Percentiles rank a stretch among this genome's conserved stretches.
These are phyloP conservation scores for Leptodactylus fuscus DNA, from an alignment of 2,113 vertebrate species.

Conservation along the genomic window DNA sequence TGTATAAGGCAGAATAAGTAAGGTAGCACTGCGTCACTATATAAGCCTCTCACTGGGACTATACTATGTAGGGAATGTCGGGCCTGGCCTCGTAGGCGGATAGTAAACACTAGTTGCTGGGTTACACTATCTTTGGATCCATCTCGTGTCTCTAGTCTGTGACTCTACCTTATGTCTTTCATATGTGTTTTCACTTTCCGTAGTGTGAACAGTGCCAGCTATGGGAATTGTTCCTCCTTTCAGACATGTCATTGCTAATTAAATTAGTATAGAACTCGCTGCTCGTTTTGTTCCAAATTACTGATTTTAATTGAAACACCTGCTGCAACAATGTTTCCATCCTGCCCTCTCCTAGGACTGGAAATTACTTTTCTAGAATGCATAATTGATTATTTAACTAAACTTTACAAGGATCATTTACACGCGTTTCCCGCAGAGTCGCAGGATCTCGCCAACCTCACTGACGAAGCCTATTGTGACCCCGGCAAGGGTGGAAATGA, in stretches of 20 bases:
- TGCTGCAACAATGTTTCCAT: slow-evolving; percentile 26
- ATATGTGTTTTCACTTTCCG: slow-evolving; percentile 24
- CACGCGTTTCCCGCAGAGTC: not conserved
- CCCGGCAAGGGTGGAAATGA: not conserved
- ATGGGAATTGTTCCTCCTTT: slow-evolving; percentile 23
- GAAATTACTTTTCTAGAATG: slow-evolving; percentile 24
- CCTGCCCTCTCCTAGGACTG: not conserved
- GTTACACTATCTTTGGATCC: not conserved
- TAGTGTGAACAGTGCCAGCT: slow-evolving; percentile 22
- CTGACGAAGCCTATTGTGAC: not conserved
- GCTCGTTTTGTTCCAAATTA: slow-evolving; percentile 44
- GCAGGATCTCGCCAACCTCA: not conserved
- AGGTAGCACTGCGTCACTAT: slow-evolving; percentile 1
- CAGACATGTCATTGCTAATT: slow-evolving; percentile 36
- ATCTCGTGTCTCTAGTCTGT: not conserved
- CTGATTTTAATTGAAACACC: slow-evolving; percentile 53
- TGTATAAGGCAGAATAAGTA: not conserved
- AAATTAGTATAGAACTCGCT: slow-evolving; percentile 18
- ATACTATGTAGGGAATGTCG: not conserved
- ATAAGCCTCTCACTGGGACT: not conserved
- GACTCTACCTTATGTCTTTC: not conserved
- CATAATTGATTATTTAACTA: slow-evolving; percentile 25
- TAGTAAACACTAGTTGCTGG: slow-evolving; percentile 41
- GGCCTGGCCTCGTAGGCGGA: not conserved
- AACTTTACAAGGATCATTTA: slow-evolving; percentile 15